These are phyloP conservation scores for Alloscopus bannaensis DNA, from an alignment of 2,888 invertebrate genomes.

Conservation along the genomic window DNA sequence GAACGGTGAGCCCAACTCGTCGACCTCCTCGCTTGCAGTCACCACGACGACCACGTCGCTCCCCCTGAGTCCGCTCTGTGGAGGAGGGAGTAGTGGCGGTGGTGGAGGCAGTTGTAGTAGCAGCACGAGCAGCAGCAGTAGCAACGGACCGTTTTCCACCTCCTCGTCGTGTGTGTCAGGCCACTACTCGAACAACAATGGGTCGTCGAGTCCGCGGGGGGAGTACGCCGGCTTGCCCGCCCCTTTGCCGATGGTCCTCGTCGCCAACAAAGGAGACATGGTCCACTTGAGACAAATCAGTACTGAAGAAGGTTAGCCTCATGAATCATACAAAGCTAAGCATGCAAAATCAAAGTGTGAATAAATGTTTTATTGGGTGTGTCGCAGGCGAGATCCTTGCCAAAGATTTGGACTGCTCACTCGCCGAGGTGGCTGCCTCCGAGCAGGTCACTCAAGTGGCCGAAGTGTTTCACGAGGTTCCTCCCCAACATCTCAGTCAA, in stretches of 20 bases:
- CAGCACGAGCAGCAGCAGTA: no score
- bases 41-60: neutral
- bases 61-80: constrained; percentile 26
- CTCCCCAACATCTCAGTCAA: no score
- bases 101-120: neutral
- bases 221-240: constrained; percentile 49
- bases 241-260: constrained; percentile 83
- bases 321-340: no score
- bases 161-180: no score
- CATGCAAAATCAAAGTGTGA: constrained; percentile 14
- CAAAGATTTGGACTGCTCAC: constrained; percentile 91
- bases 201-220: constrained; percentile 55
- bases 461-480: constrained; percentile 88
- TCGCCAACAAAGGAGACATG: constrained; percentile 94
- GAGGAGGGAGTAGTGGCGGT: constrained; percentile 23
- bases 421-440: constrained; percentile 91
- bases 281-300: constrained; percentile 92
- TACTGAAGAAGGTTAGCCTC: constrained; percentile 84
- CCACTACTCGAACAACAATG: constrained; percentile 48
- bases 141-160: neutral
- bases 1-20: constrained; percentile 69
- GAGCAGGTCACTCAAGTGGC: constrained; percentile 89
- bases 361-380: neutral
- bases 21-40: constrained; percentile 25
- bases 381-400: constrained; percentile 84